Percentiles rank a stretch among this genome's conserved stretches.
Conservation (phyloP, 2,888 invertebrate genomes). For the Tholera decimalis region DNA sequence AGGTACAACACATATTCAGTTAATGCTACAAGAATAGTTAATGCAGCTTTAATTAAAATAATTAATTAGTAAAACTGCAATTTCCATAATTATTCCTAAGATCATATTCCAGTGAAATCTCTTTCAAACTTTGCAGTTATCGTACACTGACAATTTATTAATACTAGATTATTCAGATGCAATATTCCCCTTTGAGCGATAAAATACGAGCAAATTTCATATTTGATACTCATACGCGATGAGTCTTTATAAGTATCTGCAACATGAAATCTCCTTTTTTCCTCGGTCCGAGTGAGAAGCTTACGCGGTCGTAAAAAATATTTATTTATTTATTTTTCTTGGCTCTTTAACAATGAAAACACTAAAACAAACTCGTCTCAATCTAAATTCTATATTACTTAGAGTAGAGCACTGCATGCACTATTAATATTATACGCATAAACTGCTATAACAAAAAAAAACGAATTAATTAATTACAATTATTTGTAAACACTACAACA, state of each 20-base stretch:
- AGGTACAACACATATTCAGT: not conserved
- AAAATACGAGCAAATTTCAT: conserved; percentile 54
- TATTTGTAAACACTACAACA: too few species aligned
- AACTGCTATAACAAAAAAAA: too few species aligned
- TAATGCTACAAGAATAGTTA: not conserved
- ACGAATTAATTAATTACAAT: too few species aligned
- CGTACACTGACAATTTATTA: conserved; percentile 41
- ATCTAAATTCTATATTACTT: too few species aligned
- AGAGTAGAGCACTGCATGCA: too few species aligned
- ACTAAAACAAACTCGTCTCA: too few species aligned
- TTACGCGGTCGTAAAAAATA: not conserved
- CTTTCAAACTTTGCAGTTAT: conserved; percentile 17
- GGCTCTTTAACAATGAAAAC: too few species aligned
- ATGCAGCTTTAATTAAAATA: not conserved
- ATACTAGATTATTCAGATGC: conserved; percentile 48
- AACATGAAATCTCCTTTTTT: conserved; percentile 15
- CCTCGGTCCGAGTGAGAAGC: not conserved
- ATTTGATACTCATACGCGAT: conserved; percentile 44
- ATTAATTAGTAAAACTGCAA: conserved; percentile 3
- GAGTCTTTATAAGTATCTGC: conserved; percentile 47
- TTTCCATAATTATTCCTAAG: too few species aligned
- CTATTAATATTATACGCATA: too few species aligned
- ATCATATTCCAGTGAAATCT: conserved; percentile 1
- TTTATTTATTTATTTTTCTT: too few species aligned
- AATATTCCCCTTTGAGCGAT: conserved; percentile 51